A percentile compares a stretch with the other conserved stretches of the same genome.
Conservation (phyloP, 30 jellyfish, hydroid and myxozoan species). For the Sanderia malayensis region DNA sequence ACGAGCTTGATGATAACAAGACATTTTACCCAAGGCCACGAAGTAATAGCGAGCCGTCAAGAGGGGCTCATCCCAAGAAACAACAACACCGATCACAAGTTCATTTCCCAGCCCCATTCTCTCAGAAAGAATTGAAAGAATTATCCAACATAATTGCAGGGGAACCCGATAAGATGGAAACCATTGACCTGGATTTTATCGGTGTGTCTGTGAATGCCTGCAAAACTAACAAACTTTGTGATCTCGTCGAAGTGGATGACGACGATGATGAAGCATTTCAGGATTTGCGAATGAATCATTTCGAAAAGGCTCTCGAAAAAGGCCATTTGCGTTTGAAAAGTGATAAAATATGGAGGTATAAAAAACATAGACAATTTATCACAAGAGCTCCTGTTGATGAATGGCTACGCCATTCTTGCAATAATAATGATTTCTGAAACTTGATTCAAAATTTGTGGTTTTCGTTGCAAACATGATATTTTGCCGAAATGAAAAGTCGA, state of each 20-base stretch:
- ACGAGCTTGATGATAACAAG: background rate
- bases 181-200: constrained; percentile 62
- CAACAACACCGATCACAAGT: constrained; percentile 31
- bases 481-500: too few species aligned
- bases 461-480: too few species aligned
- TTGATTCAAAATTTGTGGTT: too few species aligned
- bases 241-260: constrained; percentile 43
- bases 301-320: constrained; percentile 47
- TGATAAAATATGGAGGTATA: constrained; percentile 55
- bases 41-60: constrained; percentile 61
- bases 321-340: constrained; percentile 58
- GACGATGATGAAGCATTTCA: constrained; percentile 26
- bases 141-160: constrained; percentile 56
- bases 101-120: constrained; percentile 58
- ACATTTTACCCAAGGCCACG: constrained; percentile 30
- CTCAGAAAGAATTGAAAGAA: constrained; percentile 56
- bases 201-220: constrained; percentile 61
- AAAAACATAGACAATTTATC: constrained; percentile 31
- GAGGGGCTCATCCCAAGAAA: constrained; percentile 26
- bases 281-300: constrained; percentile 36
- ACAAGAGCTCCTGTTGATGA: constrained; percentile 41
- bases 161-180: constrained; percentile 34
- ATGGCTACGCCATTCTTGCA: constrained; percentile 49
- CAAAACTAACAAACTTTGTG: constrained; percentile 29
- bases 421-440: constrained; percentile 33